Percentiles rank a stretch among this genome's conserved stretches.
Conservation (phyloP, 2,797 vertebrate species). For the Parambassis ranga region DNA sequence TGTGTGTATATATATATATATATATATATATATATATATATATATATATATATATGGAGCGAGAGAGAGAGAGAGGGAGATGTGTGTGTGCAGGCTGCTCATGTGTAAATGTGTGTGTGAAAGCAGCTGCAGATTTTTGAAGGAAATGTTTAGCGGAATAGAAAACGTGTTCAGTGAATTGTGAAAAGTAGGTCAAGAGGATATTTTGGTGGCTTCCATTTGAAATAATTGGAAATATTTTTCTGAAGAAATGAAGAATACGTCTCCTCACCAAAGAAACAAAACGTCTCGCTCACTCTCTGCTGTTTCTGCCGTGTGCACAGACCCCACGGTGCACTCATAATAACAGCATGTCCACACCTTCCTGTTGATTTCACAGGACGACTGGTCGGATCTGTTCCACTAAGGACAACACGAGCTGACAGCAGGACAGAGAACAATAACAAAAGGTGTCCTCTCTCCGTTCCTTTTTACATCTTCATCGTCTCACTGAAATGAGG, state of each 20-base stretch:
- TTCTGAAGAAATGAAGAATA: neutral
- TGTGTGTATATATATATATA: neutral
- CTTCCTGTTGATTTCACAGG: too few species aligned
- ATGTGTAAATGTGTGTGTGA: slow-evolving; percentile 6
- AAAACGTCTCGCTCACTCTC: neutral
- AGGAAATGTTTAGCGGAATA: slow-evolving; percentile 30
- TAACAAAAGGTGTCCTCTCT: too few species aligned
- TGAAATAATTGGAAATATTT: slow-evolving; percentile 6
- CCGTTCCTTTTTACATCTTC: too few species aligned
- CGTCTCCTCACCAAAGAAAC: too few species aligned
- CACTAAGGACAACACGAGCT: too few species aligned
- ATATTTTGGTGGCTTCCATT: slow-evolving; percentile 7
- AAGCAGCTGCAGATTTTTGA: neutral
- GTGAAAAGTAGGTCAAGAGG: slow-evolving; percentile 57
- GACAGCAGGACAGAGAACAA: too few species aligned
- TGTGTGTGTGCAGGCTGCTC: neutral
- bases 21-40: neutral
- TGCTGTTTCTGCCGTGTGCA: neutral
- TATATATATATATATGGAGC: neutral
- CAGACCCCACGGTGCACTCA: too few species aligned
- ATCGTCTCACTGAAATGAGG: too few species aligned
- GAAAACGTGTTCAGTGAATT: slow-evolving; percentile 38
- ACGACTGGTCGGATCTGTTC: too few species aligned
- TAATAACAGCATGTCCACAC: too few species aligned
- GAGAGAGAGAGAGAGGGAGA: too few species aligned